Conservation (phyloP, 2,888 invertebrate genomes). For the Steromphala cineraria region DNA sequence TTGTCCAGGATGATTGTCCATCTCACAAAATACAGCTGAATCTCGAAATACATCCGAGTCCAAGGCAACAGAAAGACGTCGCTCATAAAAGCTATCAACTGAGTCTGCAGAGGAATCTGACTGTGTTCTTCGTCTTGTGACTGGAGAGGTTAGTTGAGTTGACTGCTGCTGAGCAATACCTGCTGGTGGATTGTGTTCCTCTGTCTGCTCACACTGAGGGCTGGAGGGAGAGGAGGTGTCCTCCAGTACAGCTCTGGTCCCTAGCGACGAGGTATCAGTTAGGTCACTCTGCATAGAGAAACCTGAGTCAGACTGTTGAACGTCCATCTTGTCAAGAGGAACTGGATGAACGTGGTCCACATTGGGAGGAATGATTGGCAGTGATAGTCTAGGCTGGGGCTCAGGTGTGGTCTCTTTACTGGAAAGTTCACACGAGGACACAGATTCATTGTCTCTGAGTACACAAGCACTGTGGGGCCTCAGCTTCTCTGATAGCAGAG, state of each 20-base stretch:
- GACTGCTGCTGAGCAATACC: neutral
- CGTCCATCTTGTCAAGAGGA: slow-evolving; percentile 38
- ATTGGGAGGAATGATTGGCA: slow-evolving; percentile 10
- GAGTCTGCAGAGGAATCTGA: slow-evolving; percentile 40
- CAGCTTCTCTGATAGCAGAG: neutral
- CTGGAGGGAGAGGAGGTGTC: neutral
- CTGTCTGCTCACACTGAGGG: slow-evolving; percentile 29
- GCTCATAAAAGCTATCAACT: slow-evolving; percentile 61
- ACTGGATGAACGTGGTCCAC: neutral
- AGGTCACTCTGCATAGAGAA: slow-evolving; percentile 58
- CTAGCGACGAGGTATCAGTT: slow-evolving; percentile 33
- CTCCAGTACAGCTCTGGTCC: neutral
- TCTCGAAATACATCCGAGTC: slow-evolving; percentile 84
- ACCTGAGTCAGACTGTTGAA: slow-evolving; percentile 61
- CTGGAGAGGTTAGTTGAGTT: neutral
- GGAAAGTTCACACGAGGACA: slow-evolving; percentile 15
- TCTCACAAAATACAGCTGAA: slow-evolving; percentile 88
- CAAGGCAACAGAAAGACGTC: slow-evolving; percentile 74
- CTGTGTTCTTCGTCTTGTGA: neutral
- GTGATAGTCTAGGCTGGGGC: slow-evolving; percentile 14
- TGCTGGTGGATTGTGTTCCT: slow-evolving; percentile 24
- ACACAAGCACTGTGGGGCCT: slow-evolving; percentile 1
- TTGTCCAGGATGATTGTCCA: slow-evolving; percentile 40
- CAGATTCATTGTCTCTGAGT: slow-evolving; percentile 17
- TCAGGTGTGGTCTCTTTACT: slow-evolving; percentile 22